Base-by-base conservation (phyloP, 2,113 vertebrate species). In the Poecilia latipinna region DNA sequence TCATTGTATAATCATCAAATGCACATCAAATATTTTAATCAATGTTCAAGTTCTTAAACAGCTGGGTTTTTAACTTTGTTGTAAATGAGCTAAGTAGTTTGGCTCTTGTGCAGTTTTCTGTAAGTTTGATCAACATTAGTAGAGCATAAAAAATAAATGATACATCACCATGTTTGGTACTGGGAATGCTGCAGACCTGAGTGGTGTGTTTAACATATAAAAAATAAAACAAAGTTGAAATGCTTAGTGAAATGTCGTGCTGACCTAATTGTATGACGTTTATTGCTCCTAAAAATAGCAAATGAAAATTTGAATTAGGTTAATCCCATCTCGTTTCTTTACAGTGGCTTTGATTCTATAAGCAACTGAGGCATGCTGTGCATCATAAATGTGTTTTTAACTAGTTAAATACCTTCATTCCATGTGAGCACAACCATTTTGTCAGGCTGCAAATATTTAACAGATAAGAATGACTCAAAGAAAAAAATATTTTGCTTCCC, bases 331-430 rank as follows among this genome's bases (percentile, higher is more conserved):
- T 3, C 26, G 19, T 75, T 48, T 68, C 32, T 70, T 75, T 68
- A 44, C 28, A 32, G 1, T 33, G 42, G 54, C 35, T 68, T 70
- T 48, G 22, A 57, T 75, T 26, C 69, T 84, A 51, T 74, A 48
- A 72, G 63, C 17, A 68, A 82, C 54, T 60, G 42, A 84, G 29
- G 61, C 62, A 65, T 0, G 62, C 64, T 68, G 65, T 28, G 35
- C 17, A 33, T 81, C 61, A 42, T 28, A 44, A 37, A 79, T 80
- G 74, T 73, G 44, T 72, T 78, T 80, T 73, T 11, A 57, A 73
- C 35, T 35, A 1, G 22, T 37, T 32, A 48, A 67, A 57, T 79
- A 39, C 70, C 61, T 77, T 78, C 62, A 76, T 85, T 70, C 65
- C 71, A 64, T 63, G 4, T 28, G 63, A 54, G 22, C 54, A 72